These are phyloP conservation scores for Streptopelia turtur DNA, from an alignment of 2,797 vertebrate genomes.

Conservation along the genomic window DNA sequence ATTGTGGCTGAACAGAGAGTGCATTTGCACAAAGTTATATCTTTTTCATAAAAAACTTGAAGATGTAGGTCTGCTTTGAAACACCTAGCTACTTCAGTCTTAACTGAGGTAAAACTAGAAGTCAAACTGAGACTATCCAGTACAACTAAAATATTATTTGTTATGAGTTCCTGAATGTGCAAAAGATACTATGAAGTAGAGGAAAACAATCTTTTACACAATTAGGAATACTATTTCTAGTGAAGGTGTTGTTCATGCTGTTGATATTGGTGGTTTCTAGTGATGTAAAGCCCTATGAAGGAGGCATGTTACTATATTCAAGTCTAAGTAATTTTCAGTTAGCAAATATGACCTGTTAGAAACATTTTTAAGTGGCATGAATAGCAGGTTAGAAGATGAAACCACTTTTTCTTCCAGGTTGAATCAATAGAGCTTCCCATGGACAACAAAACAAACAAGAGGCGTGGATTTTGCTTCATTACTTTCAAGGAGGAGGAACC, in stretches of 20 bases:
- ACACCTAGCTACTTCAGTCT: not conserved
- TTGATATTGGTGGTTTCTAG: not conserved
- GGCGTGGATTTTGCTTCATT: conserved; percentile 98
- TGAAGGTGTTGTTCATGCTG: not conserved
- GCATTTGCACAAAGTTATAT: not conserved
- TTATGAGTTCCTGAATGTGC: not conserved
- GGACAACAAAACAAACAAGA: conserved; percentile 99
- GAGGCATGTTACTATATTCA: not conserved
- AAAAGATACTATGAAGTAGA: not conserved
- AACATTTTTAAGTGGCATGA: not conserved
- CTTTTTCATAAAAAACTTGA: not conserved
- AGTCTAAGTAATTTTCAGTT: not conserved
- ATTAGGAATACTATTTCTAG: not conserved
- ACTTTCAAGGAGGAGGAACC: conserved; percentile 97
- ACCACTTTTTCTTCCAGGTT: conserved; percentile 79
- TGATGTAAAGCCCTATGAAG: not conserved
- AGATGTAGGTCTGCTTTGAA: not conserved
- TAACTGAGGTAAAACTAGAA: not conserved
- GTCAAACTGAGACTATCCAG: not conserved
- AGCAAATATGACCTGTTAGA: not conserved
- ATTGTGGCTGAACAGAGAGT: not conserved
- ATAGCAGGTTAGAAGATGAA: not conserved
- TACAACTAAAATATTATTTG: not conserved
- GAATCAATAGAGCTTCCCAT: conserved; percentile 97
- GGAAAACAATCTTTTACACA: not conserved